A percentile compares a stretch with the other conserved stretches of the same genome.
Evolutionary conservation across 2,797 vertebrate genomes (phyloP).

Genomic region (Notolepis coatsorum): DNA sequence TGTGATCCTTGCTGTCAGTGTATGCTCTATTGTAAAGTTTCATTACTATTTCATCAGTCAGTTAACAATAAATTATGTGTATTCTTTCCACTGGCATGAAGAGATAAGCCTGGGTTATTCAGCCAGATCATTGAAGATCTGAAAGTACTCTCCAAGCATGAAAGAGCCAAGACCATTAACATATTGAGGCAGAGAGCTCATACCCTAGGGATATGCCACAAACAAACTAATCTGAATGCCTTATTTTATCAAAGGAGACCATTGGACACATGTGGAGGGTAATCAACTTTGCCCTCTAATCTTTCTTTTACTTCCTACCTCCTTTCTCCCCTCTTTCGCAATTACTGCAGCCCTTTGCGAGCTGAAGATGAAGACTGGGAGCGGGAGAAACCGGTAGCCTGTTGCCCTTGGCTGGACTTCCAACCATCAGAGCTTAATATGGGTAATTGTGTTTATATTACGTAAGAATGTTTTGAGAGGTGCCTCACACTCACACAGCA

Average conservation of each 20-base stretch:
- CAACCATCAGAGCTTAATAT: slow-evolving; percentile 62
- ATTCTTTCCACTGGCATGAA: neutral
- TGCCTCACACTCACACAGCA: slow-evolving; percentile 59
- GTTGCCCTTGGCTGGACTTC: slow-evolving; percentile 58
- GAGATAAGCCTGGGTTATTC: neutral
- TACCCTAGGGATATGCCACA: slow-evolving; percentile 17
- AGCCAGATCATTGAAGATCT: slow-evolving; percentile 4
- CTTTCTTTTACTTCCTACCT: slow-evolving; percentile 52
- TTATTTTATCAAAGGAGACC: slow-evolving; percentile 47
- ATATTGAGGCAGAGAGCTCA: slow-evolving; percentile 7
- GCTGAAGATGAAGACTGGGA: slow-evolving; percentile 28
- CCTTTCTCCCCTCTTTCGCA: slow-evolving; percentile 9
- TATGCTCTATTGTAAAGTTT: too few relatives aligned
- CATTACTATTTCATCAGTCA: too few relatives aligned
- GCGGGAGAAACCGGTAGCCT: slow-evolving; percentile 44
- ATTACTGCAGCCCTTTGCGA: slow-evolving; percentile 29
- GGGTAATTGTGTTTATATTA: slow-evolving; percentile 72
- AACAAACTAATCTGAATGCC: slow-evolving; percentile 40
- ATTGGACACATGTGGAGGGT: slow-evolving; percentile 37
- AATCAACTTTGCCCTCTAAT: slow-evolving; percentile 55
- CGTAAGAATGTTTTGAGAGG: slow-evolving; percentile 61
- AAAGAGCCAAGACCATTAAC: slow-evolving; percentile 26
- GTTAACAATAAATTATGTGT: too few relatives aligned
- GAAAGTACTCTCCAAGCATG: neutral
- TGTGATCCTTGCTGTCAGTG: too few relatives aligned